Evolutionary conservation across 2,888 invertebrate genomes (phyloP).

Genomic region (Drosophila pseudotalamancana): DNA sequence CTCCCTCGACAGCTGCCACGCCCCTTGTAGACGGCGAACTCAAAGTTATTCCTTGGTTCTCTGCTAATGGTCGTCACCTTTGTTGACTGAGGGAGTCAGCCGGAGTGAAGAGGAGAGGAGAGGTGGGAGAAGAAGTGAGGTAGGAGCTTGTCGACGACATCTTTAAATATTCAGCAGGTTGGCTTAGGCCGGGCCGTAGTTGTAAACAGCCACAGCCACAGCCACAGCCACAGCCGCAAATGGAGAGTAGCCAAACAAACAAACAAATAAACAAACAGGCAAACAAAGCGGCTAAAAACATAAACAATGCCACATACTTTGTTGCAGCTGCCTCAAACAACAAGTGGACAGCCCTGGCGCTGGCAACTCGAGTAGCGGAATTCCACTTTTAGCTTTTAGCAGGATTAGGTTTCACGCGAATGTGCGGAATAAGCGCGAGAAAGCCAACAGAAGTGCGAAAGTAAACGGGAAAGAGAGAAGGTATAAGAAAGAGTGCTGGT

Average conservation of each 20-base stretch:
- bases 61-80: slow-evolving; percentile 69
- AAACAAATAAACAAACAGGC: slow-evolving; percentile 24
- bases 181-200: slow-evolving; percentile 38
- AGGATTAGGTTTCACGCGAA: slow-evolving; percentile 11
- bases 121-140: slow-evolving; percentile 8
- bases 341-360: slow-evolving; percentile 50
- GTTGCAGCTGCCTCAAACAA: slow-evolving; percentile 33
- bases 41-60: slow-evolving; percentile 57
- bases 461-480: not conserved
- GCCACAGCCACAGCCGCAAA: slow-evolving; percentile 70
- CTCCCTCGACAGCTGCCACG: not conserved
- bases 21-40: slow-evolving; percentile 46
- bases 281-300: slow-evolving; percentile 37
- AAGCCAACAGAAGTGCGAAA: not conserved
- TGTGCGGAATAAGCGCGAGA: not conserved
- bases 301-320: slow-evolving; percentile 17
- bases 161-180: slow-evolving; percentile 76
- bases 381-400: slow-evolving; percentile 48
- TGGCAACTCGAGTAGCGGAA: slow-evolving; percentile 51
- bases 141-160: slow-evolving; percentile 62
- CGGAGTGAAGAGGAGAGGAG: not conserved
- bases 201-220: slow-evolving; percentile 69
- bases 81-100: no score
- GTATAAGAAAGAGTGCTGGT: not conserved
- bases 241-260: slow-evolving; percentile 72